Percentiles rank a stretch among this genome's conserved stretches.
Evolutionary conservation across 1,140 invertebrate genomes (phyloP).

Genomic region (Schlechtendalia chinensis): DNA sequence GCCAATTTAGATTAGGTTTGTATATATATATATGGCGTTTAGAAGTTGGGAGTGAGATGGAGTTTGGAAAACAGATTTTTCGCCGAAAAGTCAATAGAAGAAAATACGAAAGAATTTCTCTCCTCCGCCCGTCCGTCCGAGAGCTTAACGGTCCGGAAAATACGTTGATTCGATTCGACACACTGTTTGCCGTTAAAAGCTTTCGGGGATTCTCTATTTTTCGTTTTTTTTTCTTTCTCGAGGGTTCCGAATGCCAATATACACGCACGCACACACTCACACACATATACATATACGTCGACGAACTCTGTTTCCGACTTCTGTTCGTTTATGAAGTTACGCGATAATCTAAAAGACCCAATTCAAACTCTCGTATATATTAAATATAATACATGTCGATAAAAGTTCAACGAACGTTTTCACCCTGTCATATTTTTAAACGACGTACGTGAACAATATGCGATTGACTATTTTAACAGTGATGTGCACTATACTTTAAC

Average conservation of each 20-base stretch:
- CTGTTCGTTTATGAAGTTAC: background rate
- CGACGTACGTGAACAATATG: no score
- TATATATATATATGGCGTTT: no score
- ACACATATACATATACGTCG: background rate
- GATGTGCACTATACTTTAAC: no score
- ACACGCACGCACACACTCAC: background rate
- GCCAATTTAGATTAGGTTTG: no score
- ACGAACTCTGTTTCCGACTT: background rate
- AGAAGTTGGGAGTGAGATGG: background rate
- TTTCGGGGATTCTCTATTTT: conserved; percentile 13
- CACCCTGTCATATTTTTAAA: background rate
- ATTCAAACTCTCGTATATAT: background rate
- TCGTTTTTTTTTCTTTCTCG: background rate
- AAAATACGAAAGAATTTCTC: conserved; percentile 1
- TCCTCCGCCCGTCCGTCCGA: background rate
- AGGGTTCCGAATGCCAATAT: background rate
- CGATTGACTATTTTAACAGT: no score
- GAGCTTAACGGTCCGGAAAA: conserved; percentile 36
- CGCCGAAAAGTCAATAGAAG: conserved; percentile 26
- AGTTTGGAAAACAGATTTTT: conserved; percentile 25
- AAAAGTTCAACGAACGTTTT: background rate
- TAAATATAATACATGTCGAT: background rate
- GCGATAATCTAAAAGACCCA: background rate
- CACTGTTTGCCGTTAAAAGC: conserved; percentile 41
- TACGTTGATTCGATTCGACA: conserved; percentile 37